A percentile compares a stretch with the other conserved stretches of the same genome.
phyloP scores from a whole-genome alignment of 1,140 invertebrate species.

The Chionoecetes opilio region DNA sequence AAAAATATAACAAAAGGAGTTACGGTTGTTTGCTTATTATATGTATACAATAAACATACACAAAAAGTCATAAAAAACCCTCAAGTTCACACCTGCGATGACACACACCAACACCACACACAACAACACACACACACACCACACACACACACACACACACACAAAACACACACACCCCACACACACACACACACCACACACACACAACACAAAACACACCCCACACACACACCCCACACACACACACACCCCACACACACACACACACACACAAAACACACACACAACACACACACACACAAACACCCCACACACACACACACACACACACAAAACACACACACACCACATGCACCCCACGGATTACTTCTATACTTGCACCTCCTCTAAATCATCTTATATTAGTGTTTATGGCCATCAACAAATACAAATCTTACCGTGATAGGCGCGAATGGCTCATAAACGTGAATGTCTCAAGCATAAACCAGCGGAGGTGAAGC shows the following conservation, averaged over 20 bases:
- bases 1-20: neutral
- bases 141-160: conserved; percentile 29
- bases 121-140: conserved; percentile 7
- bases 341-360: no score
- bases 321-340: neutral
- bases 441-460: no score
- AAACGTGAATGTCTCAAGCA: no score
- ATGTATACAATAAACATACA: neutral
- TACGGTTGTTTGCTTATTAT: neutral
- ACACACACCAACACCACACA: conserved; percentile 10
- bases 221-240: no score
- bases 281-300: no score
- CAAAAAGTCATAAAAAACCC: neutral
- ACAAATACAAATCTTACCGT: no score
- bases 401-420: no score
- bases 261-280: neutral
- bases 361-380: no score
- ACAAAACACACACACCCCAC: conserved; percentile 43
- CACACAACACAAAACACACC: no score
- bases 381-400: no score
- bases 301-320: neutral
- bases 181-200: neutral
- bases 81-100: neutral
- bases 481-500: no score
- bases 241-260: no score